These are phyloP conservation scores for Scolopax bukidnonensis DNA, from an alignment of 2,797 vertebrate genomes.

Conservation along the genomic window DNA sequence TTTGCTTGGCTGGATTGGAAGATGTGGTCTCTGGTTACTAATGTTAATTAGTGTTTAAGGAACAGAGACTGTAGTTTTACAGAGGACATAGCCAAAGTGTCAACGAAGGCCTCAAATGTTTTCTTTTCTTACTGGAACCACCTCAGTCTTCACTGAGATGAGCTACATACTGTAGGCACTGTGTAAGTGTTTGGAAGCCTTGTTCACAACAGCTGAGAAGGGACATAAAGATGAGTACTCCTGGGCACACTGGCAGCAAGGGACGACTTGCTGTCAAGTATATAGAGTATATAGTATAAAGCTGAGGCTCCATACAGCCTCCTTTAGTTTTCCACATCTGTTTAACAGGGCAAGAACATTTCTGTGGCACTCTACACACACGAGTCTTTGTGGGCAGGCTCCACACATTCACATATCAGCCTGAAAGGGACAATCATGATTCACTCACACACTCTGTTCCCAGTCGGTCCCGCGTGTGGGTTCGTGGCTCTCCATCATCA, in stretches of 20 bases:
- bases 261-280: background rate
- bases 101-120: background rate
- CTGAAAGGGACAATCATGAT: background rate
- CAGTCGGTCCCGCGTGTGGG: background rate
- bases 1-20: background rate
- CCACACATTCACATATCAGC: background rate
- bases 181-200: background rate
- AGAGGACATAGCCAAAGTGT: background rate
- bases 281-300: too few species aligned
- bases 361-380: background rate
- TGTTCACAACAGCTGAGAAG: background rate
- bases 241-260: background rate
- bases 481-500: background rate
- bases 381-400: background rate
- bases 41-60: background rate
- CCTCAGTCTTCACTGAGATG: background rate
- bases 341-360: background rate
- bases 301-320: background rate
- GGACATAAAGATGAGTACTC: background rate
- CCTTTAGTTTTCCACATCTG: background rate
- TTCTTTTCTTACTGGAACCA: background rate
- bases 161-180: background rate
- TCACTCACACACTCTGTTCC: background rate
- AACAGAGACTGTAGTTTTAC: background rate
- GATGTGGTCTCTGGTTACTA: background rate